phyloP scores from a whole-genome alignment of 2,113 vertebrate genomes.

The Forbesichthys agassizii region DNA sequence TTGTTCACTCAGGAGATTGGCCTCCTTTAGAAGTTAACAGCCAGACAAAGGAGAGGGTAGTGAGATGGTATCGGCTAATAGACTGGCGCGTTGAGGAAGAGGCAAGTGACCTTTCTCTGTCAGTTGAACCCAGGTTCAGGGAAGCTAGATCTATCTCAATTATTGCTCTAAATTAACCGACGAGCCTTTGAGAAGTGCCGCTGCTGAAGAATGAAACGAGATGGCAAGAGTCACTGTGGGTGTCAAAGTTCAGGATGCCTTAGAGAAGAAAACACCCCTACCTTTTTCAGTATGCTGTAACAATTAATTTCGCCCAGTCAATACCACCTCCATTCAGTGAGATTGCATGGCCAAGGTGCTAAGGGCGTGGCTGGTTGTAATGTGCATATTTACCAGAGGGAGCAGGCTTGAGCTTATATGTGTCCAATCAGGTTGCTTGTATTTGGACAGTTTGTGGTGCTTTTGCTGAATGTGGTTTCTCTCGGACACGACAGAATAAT shows the following conservation, averaged over 20 bases:
- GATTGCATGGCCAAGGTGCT: too few relatives aligned
- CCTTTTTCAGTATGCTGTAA: slow-evolving; percentile 14
- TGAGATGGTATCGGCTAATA: slow-evolving; percentile 74
- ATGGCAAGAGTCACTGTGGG: neutral
- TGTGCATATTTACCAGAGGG: too few relatives aligned
- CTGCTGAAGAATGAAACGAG: slow-evolving; percentile 25
- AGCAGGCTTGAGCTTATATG: too few relatives aligned
- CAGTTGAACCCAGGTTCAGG: slow-evolving; percentile 64
- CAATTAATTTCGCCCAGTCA: slow-evolving; percentile 16
- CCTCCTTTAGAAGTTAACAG: slow-evolving; percentile 73
- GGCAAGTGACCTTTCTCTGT: slow-evolving; percentile 71
- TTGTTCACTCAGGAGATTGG: slow-evolving; percentile 73
- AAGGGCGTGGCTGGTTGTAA: too few relatives aligned
- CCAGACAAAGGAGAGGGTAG: slow-evolving; percentile 71
- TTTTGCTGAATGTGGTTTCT: too few relatives aligned
- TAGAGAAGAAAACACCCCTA: slow-evolving; percentile 11
- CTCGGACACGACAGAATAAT: too few relatives aligned
- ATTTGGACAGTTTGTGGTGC: too few relatives aligned
- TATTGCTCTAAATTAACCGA: slow-evolving; percentile 71
- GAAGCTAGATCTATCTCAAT: slow-evolving; percentile 65
- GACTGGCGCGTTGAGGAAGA: slow-evolving; percentile 60
- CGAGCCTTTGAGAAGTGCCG: slow-evolving; percentile 32
- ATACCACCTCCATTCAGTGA: neutral
- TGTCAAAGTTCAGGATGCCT: slow-evolving; percentile 42
- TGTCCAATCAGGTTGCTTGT: too few relatives aligned